Conservation (phyloP, 1,140 invertebrate species). For the Apolygus lucorum region DNA sequence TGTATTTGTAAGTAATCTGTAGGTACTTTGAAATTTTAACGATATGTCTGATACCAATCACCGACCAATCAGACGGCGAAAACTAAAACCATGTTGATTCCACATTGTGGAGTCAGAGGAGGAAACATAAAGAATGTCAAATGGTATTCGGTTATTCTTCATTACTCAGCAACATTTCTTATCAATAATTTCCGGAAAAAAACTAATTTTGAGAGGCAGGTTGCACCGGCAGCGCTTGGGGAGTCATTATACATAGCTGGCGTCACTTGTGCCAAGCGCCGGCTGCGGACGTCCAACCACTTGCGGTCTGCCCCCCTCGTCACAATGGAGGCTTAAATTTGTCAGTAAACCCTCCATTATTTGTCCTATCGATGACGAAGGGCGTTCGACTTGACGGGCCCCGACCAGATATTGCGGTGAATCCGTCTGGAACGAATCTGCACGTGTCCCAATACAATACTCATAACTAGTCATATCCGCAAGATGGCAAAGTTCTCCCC, state of each 20-base stretch:
- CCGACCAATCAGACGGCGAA: too few species aligned
- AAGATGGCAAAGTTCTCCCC: not conserved
- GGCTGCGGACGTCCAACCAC: not conserved
- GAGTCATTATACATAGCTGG: not conserved
- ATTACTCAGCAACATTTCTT: too few species aligned
- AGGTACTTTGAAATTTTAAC: too few species aligned
- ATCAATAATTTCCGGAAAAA: too few species aligned
- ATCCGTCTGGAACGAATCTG: conserved; percentile 15
- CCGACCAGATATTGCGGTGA: not conserved
- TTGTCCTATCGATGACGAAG: not conserved
- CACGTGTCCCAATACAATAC: conserved; percentile 18
- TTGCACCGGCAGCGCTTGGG: not conserved
- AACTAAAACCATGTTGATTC: too few species aligned
- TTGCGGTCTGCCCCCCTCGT: not conserved
- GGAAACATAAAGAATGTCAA: too few species aligned
- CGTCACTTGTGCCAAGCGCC: not conserved
- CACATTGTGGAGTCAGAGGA: too few species aligned
- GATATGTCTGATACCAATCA: too few species aligned
- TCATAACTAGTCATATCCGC: conserved; percentile 20
- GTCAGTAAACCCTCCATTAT: not conserved
- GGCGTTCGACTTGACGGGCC: not conserved
- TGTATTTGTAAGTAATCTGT: too few species aligned
- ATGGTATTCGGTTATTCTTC: too few species aligned
- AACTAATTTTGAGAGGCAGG: too few species aligned
- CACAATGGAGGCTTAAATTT: not conserved